Base-by-base conservation (phyloP, 2,113 vertebrate genomes). In the Trematocara unimaculatum region DNA sequence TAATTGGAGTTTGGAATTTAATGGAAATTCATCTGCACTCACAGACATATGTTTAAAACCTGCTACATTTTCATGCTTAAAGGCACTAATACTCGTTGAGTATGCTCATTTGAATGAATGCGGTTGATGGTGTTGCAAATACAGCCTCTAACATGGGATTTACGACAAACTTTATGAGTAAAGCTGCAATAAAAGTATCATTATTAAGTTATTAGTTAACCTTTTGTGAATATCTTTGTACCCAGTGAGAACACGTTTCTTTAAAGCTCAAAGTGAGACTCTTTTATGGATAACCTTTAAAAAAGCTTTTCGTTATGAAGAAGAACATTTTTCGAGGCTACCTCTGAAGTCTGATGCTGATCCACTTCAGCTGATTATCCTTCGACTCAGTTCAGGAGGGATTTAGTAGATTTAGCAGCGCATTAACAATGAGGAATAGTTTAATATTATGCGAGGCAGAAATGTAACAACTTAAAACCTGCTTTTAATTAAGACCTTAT, bases 311-410 rank as follows among this genome's bases (percentile, higher is more conserved):
- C 40, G 47, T 47, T 49, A 74, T 74, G 23, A 12, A 49, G 70
- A 47, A 74, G 23, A 74, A 74, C 2, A 49, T 31, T 77, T 74
- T 49, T 54, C 23, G 60, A 47, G 58, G 64, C 23, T 62, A 6
- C 83, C 47, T 74, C 4, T 83, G 20, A 82, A 56, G 86, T 89
- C 84, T 72, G 45, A 84, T 62, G 70, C 14, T 47, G 56, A 88
- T 81, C 78, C 62, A 67, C 78, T 81, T 82, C 42, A 84, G 7
- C 55, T 84, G 60, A 90, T 86, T 79, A 8, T 80, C 58, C 42
- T 84, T 42, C 17, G 31, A n/a, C 79, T 88, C 55, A 79, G 33
- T 40, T 20, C 45, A 77, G 64, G 53, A 40, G 77, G 78, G 62
- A 84, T 81, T 78, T 58, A 51, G 84, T 80, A 29, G 26, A 29